phyloP scores from a whole-genome alignment of 2,113 vertebrate genomes.

The Atlantisia rogersi region DNA sequence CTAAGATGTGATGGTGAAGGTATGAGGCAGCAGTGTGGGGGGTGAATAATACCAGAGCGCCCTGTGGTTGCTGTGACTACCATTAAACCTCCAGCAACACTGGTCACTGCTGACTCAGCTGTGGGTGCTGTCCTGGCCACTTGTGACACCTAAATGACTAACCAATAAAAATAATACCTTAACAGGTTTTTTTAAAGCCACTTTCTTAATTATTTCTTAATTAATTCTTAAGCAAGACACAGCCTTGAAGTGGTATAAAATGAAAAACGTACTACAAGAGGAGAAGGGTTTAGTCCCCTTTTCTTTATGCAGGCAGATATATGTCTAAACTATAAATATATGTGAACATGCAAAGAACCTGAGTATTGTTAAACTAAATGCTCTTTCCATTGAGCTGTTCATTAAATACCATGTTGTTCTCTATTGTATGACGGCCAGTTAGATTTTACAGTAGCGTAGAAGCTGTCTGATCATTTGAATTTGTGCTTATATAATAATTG shows the following conservation, averaged over 20 bases:
- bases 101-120: not conserved
- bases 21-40: not conserved
- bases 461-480: not conserved
- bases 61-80: not conserved
- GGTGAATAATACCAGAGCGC: not conserved
- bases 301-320: not conserved
- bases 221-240: not conserved
- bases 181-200: not conserved
- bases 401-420: not conserved
- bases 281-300: not conserved
- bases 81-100: not conserved
- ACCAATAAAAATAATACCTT: not conserved
- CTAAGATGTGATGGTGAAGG: not conserved
- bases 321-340: not conserved
- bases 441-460: not conserved
- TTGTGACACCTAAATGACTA: not conserved
- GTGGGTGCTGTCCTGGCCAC: not conserved
- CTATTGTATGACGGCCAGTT: not conserved
- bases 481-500: not conserved
- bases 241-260: not conserved
- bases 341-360: not conserved
- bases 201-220: not conserved
- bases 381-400: not conserved
- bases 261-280: not conserved
- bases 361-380: not conserved